Evolutionary conservation across 1,140 invertebrate genomes (phyloP).

Genomic region (Batillaria attramentaria): DNA sequence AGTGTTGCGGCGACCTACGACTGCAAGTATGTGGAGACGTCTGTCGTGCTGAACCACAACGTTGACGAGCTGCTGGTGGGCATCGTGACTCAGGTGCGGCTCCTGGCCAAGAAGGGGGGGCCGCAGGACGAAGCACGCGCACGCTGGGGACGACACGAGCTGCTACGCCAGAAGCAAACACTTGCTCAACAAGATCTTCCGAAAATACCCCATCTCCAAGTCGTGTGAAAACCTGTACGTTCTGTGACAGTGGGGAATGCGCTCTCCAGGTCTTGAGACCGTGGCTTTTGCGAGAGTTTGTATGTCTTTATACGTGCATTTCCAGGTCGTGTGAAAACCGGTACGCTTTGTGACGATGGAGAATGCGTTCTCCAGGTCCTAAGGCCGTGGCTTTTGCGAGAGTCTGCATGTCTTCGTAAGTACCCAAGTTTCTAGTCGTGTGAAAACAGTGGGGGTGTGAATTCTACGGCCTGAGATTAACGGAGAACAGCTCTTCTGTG

Average conservation of each 20-base stretch:
- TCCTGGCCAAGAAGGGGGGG: conserved; percentile 72
- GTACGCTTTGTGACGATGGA: no score
- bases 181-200: conserved; percentile 49
- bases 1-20: conserved; percentile 79
- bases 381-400: no score
- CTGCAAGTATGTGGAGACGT: conserved; percentile 88
- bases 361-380: no score
- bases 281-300: no score
- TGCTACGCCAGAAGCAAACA: conserved; percentile 45
- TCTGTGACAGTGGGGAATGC: conserved; percentile 33
- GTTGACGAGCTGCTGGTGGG: conserved; percentile 83
- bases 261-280: no score
- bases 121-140: conserved; percentile 16
- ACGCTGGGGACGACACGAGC: conserved; percentile 28
- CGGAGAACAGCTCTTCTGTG: no score
- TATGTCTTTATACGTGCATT: no score
- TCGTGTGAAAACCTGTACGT: conserved; percentile 55
- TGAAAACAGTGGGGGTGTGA: no score
- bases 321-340: no score
- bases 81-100: conserved; percentile 42
- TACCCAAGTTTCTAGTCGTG: no score
- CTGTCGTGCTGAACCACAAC: conserved; percentile 84
- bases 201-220: conserved; percentile 47
- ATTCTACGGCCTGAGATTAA: no score
- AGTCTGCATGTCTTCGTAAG: no score